Conservation (phyloP, 2,113 vertebrate genomes). For the Ondatra zibethicus region DNA sequence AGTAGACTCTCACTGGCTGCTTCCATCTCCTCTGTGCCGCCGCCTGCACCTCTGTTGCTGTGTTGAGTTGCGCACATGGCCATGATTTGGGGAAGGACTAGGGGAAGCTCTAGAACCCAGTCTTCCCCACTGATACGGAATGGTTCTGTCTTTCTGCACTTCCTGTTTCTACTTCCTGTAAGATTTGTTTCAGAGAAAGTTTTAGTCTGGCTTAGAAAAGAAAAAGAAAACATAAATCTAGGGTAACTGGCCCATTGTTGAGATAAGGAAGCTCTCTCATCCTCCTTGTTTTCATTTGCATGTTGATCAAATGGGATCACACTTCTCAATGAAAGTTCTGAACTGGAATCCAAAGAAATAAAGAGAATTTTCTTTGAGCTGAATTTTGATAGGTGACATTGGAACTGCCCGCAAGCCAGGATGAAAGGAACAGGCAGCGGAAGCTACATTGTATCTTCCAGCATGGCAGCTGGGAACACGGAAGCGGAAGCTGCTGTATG, state of each 20-base stretch:
- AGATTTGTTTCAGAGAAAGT: constrained; percentile 30
- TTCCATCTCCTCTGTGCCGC: neutral
- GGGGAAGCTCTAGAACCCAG: neutral
- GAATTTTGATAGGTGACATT: neutral
- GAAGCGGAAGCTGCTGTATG: neutral
- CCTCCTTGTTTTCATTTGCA: constrained; percentile 19
- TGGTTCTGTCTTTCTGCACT: neutral
- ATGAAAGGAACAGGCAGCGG: neutral
- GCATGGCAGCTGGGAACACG: accelerated
- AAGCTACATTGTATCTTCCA: neutral
- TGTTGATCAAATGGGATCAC: neutral
- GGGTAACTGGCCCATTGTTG: neutral
- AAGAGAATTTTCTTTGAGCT: neutral
- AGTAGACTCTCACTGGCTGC: neutral
- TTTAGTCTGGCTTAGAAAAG: neutral
- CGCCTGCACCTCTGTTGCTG: neutral
- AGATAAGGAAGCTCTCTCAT: neutral
- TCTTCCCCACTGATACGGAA: neutral
- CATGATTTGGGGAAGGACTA: neutral
- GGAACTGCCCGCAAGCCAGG: neutral
- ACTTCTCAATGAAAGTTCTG: constrained; percentile 6
- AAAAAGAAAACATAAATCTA: neutral
- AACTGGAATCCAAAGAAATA: constrained; percentile 25
- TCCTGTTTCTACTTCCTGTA: constrained; percentile 24
- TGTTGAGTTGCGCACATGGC: neutral